phyloP scores from a whole-genome alignment of 2,888 invertebrate genomes.

The Caenorhabditis plicata region DNA sequence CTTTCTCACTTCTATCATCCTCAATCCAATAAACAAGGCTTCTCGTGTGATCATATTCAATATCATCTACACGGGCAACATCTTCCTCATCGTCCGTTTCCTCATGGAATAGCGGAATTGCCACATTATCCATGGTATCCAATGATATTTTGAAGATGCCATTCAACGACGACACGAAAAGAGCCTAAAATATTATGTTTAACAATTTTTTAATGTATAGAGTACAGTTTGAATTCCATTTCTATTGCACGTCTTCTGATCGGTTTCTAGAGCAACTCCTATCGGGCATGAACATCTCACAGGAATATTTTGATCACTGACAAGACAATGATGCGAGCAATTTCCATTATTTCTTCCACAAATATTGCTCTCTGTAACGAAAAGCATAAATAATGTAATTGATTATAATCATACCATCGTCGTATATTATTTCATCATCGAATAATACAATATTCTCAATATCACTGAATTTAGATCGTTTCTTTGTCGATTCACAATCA shows the following conservation, averaged over 20 bases:
- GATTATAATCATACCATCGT: neutral
- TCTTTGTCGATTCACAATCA: neutral
- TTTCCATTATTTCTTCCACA: too few relatives aligned
- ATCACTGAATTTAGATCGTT: neutral
- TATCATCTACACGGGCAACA: neutral
- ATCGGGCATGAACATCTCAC: neutral
- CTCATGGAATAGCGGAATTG: neutral
- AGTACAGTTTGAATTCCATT: neutral
- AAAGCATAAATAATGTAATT: too few relatives aligned
- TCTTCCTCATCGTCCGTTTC: neutral
- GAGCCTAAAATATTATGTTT: neutral
- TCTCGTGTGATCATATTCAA: neutral
- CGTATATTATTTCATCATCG: neutral
- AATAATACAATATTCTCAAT: conserved; percentile 1
- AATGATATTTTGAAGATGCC: neutral
- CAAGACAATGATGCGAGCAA: conserved; percentile 1
- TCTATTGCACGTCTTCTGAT: neutral
- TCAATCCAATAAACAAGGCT: neutral
- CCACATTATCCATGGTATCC: neutral
- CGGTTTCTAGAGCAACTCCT: neutral
- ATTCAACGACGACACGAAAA: conserved; percentile 1
- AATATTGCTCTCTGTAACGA: too few relatives aligned
- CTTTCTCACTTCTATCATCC: neutral
- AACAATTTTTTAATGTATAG: neutral
- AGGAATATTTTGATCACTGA: neutral